A percentile compares a stretch with the other conserved stretches of the same genome.
phyloP scores from a whole-genome alignment of 2,888 invertebrate genomes.

The Coleophora deauratella region DNA sequence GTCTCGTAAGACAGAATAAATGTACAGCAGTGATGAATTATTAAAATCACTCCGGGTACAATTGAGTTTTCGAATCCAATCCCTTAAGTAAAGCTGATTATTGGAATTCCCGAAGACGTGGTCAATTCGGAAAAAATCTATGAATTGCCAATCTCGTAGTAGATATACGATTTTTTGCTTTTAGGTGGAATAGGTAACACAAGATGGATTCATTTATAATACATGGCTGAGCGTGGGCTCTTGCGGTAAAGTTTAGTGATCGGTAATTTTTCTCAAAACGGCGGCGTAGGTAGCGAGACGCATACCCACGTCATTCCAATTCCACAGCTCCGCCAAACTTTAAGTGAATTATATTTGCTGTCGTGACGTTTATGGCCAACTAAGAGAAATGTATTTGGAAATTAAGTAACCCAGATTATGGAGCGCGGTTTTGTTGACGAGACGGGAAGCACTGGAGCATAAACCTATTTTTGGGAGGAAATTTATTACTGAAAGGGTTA shows the following conservation, averaged over 20 bases:
- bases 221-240: conserved; percentile 22
- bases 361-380: conserved; percentile 54
- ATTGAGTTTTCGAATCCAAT: conserved; percentile 66
- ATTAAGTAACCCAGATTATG: conserved; percentile 57
- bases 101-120: conserved; percentile 49
- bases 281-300: neutral
- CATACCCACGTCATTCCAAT: neutral
- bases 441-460: conserved; percentile 43
- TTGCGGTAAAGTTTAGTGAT: neutral
- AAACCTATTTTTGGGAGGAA: conserved; percentile 53
- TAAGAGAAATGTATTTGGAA: conserved; percentile 57
- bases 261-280: neutral
- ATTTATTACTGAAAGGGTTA: conserved; percentile 56
- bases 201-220: conserved; percentile 53
- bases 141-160: conserved; percentile 62
- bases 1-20: conserved; percentile 37
- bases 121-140: conserved; percentile 47
- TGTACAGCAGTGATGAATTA: conserved; percentile 60
- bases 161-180: conserved; percentile 52
- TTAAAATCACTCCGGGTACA: conserved; percentile 67
- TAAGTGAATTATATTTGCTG: conserved; percentile 42
- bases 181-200: conserved; percentile 35
- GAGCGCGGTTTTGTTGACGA: conserved; percentile 51
- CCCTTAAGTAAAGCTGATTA: conserved; percentile 72
- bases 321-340: conserved; percentile 33